Base-by-base conservation (phyloP, 2,113 vertebrate species). In the Clarias gariepinus region DNA sequence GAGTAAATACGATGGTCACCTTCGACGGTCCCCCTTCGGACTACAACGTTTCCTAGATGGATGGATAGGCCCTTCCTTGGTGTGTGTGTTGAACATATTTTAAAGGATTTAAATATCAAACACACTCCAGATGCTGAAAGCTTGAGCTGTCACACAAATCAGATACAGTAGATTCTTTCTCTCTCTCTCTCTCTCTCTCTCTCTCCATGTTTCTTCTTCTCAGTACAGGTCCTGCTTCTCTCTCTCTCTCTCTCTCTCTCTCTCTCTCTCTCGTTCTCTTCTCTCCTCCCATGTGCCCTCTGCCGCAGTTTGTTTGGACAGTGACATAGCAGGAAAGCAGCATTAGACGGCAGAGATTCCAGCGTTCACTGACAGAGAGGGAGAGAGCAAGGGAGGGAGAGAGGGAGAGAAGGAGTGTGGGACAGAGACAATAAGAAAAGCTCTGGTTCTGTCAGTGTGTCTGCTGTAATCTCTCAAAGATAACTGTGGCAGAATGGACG, bases 401-500 rank as follows among this genome's bases (percentile, higher is more conserved):
- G 28, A 55, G 28, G 10, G 30, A 87, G 25, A 23, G 41, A 3
- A 55, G 47, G 18, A 74, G 47, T 18, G 25, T 30, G 33, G 28
- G 82, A 58, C 47, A 74, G 53, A 53, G 28, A 25, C 21, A 84
- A 19, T 19, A 53, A n/a, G 61, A 84, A 25, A 80, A 41, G 52
- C 83, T 89, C 86, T 85, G 87, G 85, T 85, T 90, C 91, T 87
- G 81, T 90, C 86, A 90, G 90, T 92, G 91, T 92, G 92, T 95
- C 89, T 87, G 87, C 86, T 91, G 89, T 94, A 94, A 94, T 95
- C 93, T 94, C 91, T 87, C 92, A 93, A 91, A 93, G 91, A 93
- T 92, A 95, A 94, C 92, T 93, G 85, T 92, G 90, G 93, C 89
- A 84, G 91, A 92, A 71, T 61, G 83, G 73, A 78, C 68, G 23